These are phyloP conservation scores for Poicephalus gulielmi DNA, from an alignment of 2,113 vertebrate genomes.

Conservation along the genomic window DNA sequence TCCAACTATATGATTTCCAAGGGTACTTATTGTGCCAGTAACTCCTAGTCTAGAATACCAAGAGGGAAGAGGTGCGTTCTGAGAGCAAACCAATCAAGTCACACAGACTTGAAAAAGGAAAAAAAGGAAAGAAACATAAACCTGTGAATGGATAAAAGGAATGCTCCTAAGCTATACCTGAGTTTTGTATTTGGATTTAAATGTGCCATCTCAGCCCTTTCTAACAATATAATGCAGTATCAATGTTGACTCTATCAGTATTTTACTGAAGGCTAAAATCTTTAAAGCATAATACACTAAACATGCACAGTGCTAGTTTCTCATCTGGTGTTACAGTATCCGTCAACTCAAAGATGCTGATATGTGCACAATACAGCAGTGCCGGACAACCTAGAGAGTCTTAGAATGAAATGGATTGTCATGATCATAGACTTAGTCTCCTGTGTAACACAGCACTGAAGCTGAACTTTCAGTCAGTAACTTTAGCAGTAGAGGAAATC, in stretches of 20 bases:
- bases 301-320: not conserved
- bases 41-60: not conserved
- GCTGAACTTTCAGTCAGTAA: not conserved
- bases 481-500: not conserved
- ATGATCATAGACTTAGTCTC: not conserved
- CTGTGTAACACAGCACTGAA: accelerated
- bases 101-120: not conserved
- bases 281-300: not conserved
- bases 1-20: not conserved
- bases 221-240: not conserved
- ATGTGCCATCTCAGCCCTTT: not conserved
- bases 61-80: not conserved
- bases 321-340: not conserved
- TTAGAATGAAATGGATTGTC: not conserved
- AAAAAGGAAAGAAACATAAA: not conserved
- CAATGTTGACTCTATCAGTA: not conserved
- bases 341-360: not conserved
- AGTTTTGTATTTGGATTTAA: not conserved
- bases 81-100: not conserved
- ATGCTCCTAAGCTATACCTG: not conserved
- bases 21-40: not conserved
- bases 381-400: not conserved
- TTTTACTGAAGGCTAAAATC: slow-evolving; percentile 9
- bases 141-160: not conserved
- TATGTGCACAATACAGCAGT: not conserved